Evolutionary conservation across 2,113 vertebrate species (phyloP).

Genomic region (Chitala chitala): DNA sequence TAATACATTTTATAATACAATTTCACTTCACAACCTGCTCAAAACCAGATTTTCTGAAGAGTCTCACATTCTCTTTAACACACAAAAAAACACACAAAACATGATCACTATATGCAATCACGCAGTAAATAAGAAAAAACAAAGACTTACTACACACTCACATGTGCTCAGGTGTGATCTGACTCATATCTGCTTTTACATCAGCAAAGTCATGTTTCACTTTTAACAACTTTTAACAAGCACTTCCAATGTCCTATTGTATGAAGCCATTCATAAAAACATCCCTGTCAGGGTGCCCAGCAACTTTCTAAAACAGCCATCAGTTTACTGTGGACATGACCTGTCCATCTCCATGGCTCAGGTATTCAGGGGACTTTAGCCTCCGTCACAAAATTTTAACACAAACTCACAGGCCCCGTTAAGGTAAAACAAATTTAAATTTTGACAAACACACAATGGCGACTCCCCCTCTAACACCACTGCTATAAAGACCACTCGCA

Average conservation of each 20-base stretch:
- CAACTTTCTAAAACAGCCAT: constrained; percentile 16
- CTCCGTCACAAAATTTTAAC: constrained; percentile 52
- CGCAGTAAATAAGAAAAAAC: too few relatives aligned
- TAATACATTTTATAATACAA: too few relatives aligned
- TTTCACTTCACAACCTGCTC: too few relatives aligned
- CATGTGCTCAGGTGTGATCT: background rate
- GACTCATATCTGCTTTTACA: background rate
- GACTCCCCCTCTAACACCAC: constrained; percentile 62
- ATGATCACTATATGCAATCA: too few relatives aligned
- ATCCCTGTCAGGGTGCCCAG: constrained; percentile 7
- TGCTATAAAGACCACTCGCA: constrained; percentile 61
- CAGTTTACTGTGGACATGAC: constrained; percentile 24
- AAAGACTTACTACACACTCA: too few relatives aligned
- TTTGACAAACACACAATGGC: constrained; percentile 64
- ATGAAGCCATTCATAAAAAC: background rate
- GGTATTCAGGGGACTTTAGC: constrained; percentile 21
- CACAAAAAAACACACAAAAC: too few relatives aligned
- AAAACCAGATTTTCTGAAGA: too few relatives aligned
- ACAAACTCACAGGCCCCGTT: constrained; percentile 55
- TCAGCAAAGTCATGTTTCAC: background rate
- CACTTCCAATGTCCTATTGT: background rate
- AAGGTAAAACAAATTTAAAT: constrained; percentile 59
- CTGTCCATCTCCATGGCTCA: too few relatives aligned
- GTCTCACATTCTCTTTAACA: too few relatives aligned
- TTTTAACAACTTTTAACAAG: background rate